phyloP scores from a whole-genome alignment of 2,888 invertebrate genomes.

The Chloroclysta siterata region DNA sequence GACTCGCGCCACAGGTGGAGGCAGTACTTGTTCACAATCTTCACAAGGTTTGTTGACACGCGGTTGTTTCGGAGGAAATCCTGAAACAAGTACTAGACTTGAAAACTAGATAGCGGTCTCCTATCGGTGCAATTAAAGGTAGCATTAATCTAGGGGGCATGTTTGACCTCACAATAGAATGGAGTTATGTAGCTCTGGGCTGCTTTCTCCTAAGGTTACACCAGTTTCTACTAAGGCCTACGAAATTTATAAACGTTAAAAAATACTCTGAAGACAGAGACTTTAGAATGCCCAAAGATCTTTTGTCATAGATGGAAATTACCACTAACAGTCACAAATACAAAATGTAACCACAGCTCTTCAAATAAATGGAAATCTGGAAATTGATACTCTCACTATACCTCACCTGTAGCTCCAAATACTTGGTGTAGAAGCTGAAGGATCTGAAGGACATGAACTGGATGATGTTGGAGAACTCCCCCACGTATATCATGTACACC shows the following conservation, averaged over 20 bases:
- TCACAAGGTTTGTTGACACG: constrained; percentile 64
- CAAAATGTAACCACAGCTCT: neutral
- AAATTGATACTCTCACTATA: neutral
- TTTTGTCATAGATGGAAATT: no score
- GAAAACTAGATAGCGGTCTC: neutral
- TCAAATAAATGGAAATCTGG: neutral
- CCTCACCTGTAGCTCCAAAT: constrained; percentile 66
- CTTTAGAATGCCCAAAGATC: no score
- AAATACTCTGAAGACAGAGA: no score
- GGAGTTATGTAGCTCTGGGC: no score
- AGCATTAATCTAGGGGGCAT: no score
- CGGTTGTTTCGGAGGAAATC: constrained; percentile 70
- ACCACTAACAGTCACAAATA: no score
- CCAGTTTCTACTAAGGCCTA: no score
- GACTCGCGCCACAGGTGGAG: constrained; percentile 68
- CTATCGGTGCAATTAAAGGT: no score
- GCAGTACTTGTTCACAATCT: constrained; percentile 63
- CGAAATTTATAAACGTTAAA: no score
- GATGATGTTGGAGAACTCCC: constrained; percentile 74
- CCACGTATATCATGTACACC: constrained; percentile 71
- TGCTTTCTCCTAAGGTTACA: no score
- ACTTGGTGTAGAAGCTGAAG: constrained; percentile 67
- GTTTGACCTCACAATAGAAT: no score
- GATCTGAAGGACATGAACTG: constrained; percentile 70
- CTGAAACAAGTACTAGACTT: constrained; percentile 44